Conservation (phyloP, 2,113 vertebrate species). For the Pica pica region DNA sequence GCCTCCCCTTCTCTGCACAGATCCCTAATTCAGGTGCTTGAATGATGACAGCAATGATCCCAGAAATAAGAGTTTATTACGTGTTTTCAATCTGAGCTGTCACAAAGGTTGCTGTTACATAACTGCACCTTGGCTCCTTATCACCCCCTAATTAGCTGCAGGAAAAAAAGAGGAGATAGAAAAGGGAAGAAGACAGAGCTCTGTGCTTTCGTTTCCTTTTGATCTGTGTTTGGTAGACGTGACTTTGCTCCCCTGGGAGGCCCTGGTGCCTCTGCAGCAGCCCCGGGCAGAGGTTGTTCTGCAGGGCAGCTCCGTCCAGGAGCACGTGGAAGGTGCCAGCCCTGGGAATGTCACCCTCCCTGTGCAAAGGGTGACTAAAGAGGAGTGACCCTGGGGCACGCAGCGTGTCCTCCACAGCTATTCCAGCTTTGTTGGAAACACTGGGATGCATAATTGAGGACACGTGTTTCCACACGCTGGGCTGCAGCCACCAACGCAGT, state of each 20-base stretch:
- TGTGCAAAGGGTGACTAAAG: background rate
- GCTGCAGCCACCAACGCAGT: background rate
- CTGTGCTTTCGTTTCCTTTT: background rate
- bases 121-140: slow-evolving; percentile 22
- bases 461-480: background rate
- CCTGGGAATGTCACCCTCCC: background rate
- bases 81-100: background rate
- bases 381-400: background rate
- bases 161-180: background rate
- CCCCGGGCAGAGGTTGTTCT: background rate
- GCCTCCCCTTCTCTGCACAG: background rate
- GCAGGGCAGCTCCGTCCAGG: background rate
- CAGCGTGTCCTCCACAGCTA: rapidly evolving
- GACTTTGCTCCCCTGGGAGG: background rate
- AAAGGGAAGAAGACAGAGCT: background rate
- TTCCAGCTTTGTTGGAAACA: background rate
- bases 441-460: background rate
- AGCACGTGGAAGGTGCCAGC: background rate
- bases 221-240: background rate
- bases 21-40: background rate
- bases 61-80: background rate
- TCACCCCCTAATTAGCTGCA: background rate
- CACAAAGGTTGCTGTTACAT: slow-evolving; percentile 36
- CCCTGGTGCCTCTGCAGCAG: rapidly evolving
- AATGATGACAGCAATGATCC: background rate